Conservation (phyloP, 2,888 invertebrate species). For the Lithosia quadra region DNA sequence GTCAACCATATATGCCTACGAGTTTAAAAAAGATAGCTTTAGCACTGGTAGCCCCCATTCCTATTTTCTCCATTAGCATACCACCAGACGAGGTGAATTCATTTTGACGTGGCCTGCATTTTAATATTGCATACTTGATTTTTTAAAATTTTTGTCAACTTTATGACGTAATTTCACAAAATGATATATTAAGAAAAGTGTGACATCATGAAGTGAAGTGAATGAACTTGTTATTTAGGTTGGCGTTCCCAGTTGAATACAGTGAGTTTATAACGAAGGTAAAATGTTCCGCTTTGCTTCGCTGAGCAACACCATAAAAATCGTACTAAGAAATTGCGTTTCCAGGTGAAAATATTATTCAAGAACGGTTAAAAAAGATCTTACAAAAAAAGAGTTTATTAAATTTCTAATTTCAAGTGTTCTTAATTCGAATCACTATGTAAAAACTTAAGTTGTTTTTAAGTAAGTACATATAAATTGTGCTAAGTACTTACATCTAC, state of each 20-base stretch:
- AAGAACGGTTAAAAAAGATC: background rate
- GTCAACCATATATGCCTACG: too few species aligned
- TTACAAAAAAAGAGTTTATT: background rate
- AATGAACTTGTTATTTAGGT: conserved; percentile 4
- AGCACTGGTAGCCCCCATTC: too few species aligned
- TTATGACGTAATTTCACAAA: background rate
- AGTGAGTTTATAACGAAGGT: conserved; percentile 2
- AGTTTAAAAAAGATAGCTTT: too few species aligned
- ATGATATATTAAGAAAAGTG: background rate
- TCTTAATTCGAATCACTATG: too few species aligned
- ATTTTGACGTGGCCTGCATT: too few species aligned
- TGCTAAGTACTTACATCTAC: too few species aligned
- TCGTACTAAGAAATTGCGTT: background rate
- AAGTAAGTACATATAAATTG: too few species aligned
- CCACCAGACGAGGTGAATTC: too few species aligned
- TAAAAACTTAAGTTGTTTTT: too few species aligned
- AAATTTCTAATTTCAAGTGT: too few species aligned
- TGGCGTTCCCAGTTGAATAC: background rate
- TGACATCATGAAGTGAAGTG: conserved; percentile 1
- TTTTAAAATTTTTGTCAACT: background rate
- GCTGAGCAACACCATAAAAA: conserved; percentile 1
- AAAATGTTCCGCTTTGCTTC: conserved; percentile 9
- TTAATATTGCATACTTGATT: too few species aligned
- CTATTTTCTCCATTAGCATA: too few species aligned
- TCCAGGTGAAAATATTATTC: background rate